These are phyloP conservation scores for Campylomormyrus numenius DNA, from an alignment of 2,113 vertebrate genomes.

Conservation along the genomic window DNA sequence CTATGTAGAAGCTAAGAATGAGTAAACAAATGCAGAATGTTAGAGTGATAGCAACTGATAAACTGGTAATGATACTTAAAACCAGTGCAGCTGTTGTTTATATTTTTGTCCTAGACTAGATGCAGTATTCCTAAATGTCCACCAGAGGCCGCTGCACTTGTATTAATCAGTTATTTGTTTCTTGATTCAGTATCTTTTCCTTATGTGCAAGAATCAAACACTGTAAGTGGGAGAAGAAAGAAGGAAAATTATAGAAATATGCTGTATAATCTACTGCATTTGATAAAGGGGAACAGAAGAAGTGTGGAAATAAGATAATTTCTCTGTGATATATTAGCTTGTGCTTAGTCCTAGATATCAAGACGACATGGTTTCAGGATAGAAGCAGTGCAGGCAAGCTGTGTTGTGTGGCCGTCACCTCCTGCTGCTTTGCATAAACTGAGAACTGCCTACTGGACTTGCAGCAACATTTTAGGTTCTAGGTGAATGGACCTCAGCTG, in stretches of 20 bases:
- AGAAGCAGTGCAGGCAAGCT: not conserved
- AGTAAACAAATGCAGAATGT: not conserved
- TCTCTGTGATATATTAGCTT: not conserved
- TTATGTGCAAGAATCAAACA: not conserved
- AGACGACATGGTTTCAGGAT: not conserved
- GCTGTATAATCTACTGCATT: not conserved
- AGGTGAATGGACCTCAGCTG: not conserved
- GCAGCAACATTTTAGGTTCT: not conserved
- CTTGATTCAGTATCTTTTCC: not conserved
- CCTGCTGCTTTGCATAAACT: not conserved
- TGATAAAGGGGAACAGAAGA: not conserved
- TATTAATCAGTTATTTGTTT: not conserved
- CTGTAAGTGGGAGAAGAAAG: not conserved
- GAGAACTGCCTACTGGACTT: not conserved
- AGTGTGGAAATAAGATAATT: not conserved
- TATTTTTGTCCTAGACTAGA: not conserved
- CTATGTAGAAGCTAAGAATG: not conserved
- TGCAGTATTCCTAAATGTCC: not conserved
- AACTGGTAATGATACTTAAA: not conserved
- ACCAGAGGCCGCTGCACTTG: not conserved
- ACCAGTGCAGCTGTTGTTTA: not conserved
- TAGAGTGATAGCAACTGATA: not conserved
- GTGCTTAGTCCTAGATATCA: not conserved
- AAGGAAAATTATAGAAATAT: not conserved
- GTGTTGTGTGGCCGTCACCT: not conserved